Base-by-base conservation (phyloP, 2,113 vertebrate genomes). In the Morone chrysops region DNA sequence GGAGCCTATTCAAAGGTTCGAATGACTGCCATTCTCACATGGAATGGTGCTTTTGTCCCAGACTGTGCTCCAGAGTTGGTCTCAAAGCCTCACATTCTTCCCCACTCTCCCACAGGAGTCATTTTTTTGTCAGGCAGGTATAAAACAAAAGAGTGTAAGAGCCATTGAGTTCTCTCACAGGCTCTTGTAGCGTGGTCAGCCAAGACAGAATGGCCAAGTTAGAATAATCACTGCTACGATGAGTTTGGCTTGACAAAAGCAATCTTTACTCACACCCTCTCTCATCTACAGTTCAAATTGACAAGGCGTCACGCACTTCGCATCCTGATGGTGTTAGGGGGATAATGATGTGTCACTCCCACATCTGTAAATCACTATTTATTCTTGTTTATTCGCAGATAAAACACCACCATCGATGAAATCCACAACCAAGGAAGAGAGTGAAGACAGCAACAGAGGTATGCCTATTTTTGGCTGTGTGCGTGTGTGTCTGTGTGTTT, bases 1-100 rank as follows among this genome's bases (percentile, higher is more conserved):
- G 91, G 93, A 94, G 85, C 73, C 87, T 67, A 88, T 93, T 95
- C 92, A 95, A 84, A 88, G 71, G 80, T 89, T 91, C 86, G 48
- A 92, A 91, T 90, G 86, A 90, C 89, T 90, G 76, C 85, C 74
- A 89, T 91, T 92, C 93, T 92, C 90, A 89, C 89, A 78, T 81
- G 91, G 85, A 93, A 94, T 84, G 70, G 65, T 68, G 84, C 84
- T 91, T 93, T 93, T 94, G 89, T 91, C 84, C 87, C 72, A 50
- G 48, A 71, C 80, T 72, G 72, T 76, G 67, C 89, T 75, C 84
- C 85, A 83, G 85, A 85, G 60, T 84, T 81, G 45, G 69, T 76
- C 82, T 90, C 81, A 90, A 90, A 92, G 87, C 88, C 76, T 76
- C 67, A 69, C 80, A 92, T 90, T 89, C 75, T 86, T 89, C 63